Conservation (phyloP, 2,888 invertebrate species). For the Rhogogaster chlorosoma region DNA sequence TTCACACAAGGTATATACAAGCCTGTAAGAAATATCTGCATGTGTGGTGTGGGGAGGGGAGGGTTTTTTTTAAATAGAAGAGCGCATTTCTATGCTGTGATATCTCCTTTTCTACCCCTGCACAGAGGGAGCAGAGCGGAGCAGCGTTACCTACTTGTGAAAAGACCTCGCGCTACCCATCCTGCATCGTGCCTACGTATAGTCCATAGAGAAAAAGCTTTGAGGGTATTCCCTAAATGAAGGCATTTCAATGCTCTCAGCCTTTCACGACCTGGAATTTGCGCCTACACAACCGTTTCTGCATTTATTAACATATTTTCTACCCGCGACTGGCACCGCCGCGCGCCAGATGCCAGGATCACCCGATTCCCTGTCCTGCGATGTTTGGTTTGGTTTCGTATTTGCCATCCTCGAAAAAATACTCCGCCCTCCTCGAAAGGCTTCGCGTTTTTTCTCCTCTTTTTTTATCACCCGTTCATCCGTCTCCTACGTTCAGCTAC, state of each 20-base stretch:
- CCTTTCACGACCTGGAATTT: slow-evolving; percentile 55
- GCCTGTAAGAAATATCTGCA: neutral
- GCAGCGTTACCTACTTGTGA: slow-evolving; percentile 18
- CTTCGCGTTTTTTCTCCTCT: neutral
- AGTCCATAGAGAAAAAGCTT: slow-evolving; percentile 48
- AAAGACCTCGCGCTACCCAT: neutral
- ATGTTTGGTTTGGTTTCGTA: slow-evolving; percentile 19
- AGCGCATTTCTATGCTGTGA: slow-evolving; percentile 61
- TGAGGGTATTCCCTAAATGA: slow-evolving; percentile 57
- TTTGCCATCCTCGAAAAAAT: neutral
- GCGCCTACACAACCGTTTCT: slow-evolving; percentile 34
- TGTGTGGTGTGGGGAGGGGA: neutral
- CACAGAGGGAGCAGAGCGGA: neutral
- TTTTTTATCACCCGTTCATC: neutral
- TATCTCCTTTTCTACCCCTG: neutral
- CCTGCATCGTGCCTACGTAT: neutral
- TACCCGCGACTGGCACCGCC: neutral
- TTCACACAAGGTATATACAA: neutral
- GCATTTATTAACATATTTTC: slow-evolving; percentile 49
- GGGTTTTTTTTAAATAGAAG: slow-evolving; percentile 59
- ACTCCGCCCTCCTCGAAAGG: neutral
- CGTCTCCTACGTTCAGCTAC: too few relatives aligned
- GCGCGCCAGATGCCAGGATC: slow-evolving; percentile 16
- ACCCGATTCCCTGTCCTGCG: neutral
- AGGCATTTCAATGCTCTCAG: slow-evolving; percentile 61